phyloP scores from a whole-genome alignment of 2,113 vertebrate species.

The Hyperopisus bebe region DNA sequence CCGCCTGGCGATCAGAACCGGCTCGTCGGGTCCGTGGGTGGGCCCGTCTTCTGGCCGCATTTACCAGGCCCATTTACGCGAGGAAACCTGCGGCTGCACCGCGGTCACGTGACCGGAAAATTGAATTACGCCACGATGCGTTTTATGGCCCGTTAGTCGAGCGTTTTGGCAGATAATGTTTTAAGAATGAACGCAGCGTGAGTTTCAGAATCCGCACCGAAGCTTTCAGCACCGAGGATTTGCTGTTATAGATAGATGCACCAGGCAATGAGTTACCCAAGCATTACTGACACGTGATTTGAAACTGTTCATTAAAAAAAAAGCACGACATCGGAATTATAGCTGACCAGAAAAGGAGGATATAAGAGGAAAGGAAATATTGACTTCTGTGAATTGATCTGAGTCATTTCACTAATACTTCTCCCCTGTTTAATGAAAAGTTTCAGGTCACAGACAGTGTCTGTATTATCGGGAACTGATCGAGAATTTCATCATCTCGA shows the following conservation, averaged over 20 bases:
- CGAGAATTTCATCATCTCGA: not conserved
- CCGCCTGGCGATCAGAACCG: not conserved
- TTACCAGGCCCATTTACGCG: not conserved
- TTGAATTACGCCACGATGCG: not conserved
- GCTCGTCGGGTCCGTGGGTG: not conserved
- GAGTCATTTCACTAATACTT: not conserved
- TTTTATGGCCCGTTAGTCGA: not conserved
- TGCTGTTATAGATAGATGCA: not conserved
- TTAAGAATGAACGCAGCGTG: not conserved
- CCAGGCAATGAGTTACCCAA: not conserved
- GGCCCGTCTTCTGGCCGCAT: not conserved
- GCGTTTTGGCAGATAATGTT: not conserved
- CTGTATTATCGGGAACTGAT: not conserved
- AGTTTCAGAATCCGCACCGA: not conserved
- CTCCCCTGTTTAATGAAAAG: not conserved
- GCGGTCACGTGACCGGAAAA: not conserved
- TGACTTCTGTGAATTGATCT: slow-evolving; percentile 2
- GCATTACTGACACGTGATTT: not conserved
- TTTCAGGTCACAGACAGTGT: not conserved
- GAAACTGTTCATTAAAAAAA: not conserved
- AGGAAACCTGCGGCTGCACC: not conserved
- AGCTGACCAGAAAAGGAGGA: not conserved
- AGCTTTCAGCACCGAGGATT: not conserved
- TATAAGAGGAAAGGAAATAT: not conserved
- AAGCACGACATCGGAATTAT: not conserved